Evolutionary conservation across 2,888 invertebrate species (phyloP).

Genomic region (Megastigmus dorsalis): DNA sequence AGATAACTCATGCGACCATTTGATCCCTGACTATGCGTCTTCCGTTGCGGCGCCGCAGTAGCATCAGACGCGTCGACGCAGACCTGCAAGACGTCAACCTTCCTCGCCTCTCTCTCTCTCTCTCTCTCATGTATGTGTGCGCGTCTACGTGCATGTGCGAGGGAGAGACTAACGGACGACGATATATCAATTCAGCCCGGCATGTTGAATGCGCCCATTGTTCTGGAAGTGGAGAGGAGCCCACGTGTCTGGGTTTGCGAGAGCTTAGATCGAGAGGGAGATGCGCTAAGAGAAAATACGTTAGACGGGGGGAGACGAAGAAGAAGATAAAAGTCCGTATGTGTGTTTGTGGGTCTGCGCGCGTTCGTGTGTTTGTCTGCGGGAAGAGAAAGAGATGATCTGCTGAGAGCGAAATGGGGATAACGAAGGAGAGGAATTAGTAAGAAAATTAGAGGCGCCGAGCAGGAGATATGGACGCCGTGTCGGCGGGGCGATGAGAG

Average conservation of each 20-base stretch:
- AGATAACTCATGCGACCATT: slow-evolving; percentile 25
- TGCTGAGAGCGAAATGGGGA: background rate
- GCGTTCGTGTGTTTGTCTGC: too few relatives aligned
- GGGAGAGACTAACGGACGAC: slow-evolving; percentile 50
- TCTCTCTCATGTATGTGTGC: background rate
- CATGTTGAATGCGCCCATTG: slow-evolving; percentile 48
- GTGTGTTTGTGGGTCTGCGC: too few relatives aligned
- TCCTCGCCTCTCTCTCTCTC: too few relatives aligned
- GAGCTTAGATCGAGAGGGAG: background rate
- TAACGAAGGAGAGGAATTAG: background rate
- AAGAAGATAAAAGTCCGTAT: background rate
- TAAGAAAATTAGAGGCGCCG: slow-evolving; percentile 6
- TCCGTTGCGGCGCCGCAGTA: background rate
- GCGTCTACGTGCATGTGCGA: background rate
- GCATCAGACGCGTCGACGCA: too few relatives aligned
- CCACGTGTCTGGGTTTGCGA: background rate
- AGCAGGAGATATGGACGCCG: background rate
- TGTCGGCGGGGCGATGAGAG: too few relatives aligned
- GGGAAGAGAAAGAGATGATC: too few relatives aligned
- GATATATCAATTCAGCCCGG: slow-evolving; percentile 53
- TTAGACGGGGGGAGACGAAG: background rate
- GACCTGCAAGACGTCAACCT: slow-evolving; percentile 19
- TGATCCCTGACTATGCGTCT: slow-evolving; percentile 38
- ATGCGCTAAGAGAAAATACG: background rate
- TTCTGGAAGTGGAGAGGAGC: slow-evolving; percentile 32